These are phyloP conservation scores for Antheraea mylitta DNA, from an alignment of 1,140 invertebrate species.

Conservation along the genomic window DNA sequence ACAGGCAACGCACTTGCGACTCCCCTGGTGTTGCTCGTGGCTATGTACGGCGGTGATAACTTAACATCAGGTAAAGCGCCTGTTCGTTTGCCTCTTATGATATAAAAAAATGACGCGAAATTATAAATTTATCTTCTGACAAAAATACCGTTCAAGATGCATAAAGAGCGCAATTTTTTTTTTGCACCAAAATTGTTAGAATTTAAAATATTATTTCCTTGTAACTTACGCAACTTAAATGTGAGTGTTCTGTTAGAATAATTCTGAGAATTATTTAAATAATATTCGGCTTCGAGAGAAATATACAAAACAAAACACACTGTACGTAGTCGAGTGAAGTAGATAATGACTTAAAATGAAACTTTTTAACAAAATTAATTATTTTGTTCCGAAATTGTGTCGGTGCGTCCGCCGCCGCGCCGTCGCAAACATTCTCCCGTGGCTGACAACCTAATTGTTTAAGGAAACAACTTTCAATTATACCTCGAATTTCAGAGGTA, in stretches of 20 bases:
- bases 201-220: too few species aligned
- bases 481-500: conserved; percentile 27
- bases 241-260: background rate
- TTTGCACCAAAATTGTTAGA: too few species aligned
- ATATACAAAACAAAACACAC: conserved; percentile 15
- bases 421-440: conserved; percentile 22
- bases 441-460: conserved; percentile 46
- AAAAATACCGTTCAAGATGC: too few species aligned
- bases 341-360: conserved; percentile 26
- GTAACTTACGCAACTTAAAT: too few species aligned
- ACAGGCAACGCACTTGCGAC: too few species aligned
- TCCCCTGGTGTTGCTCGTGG: too few species aligned
- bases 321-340: conserved; percentile 28
- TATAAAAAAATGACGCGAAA: too few species aligned
- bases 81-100: too few species aligned
- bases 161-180: too few species aligned
- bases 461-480: conserved; percentile 50
- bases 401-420: conserved; percentile 14
- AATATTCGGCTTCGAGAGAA: background rate
- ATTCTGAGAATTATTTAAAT: background rate
- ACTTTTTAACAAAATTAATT: conserved; percentile 48
- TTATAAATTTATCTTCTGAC: too few species aligned
- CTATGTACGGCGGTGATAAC: too few species aligned
- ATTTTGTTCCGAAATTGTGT: conserved; percentile 39
- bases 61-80: too few species aligned